Conservation (phyloP, 1,140 invertebrate species). For the Portunus trituberculatus region DNA sequence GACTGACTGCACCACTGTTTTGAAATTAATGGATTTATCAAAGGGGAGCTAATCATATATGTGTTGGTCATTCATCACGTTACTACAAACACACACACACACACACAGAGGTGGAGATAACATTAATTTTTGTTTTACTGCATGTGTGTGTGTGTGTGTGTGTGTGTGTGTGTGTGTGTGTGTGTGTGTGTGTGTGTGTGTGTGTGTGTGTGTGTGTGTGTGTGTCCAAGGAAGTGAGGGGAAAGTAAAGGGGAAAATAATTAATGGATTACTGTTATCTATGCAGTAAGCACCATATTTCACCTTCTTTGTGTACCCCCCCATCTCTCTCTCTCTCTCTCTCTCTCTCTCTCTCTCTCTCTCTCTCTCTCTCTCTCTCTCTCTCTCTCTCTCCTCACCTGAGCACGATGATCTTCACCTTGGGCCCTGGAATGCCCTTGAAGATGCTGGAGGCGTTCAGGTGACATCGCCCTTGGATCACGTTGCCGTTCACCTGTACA, state of each 20-base stretch:
- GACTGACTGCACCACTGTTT: too few relatives aligned
- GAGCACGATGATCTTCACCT: constrained; percentile 92
- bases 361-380: constrained; percentile 20
- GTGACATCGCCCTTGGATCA: constrained; percentile 96
- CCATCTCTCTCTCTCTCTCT: constrained; percentile 20
- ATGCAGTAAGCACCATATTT: too few relatives aligned
- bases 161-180: constrained; percentile 36
- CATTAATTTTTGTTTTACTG: neutral
- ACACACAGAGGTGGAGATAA: too few relatives aligned
- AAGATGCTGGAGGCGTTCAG: constrained; percentile 97
- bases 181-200: constrained; percentile 34
- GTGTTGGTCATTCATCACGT: too few relatives aligned
- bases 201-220: neutral
- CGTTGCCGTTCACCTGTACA: constrained; percentile 93
- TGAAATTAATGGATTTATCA: too few relatives aligned
- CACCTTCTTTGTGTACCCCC: neutral
- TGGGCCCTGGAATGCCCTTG: constrained; percentile 91
- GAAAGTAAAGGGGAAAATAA: too few relatives aligned
- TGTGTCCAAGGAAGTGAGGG: neutral
- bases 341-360: constrained; percentile 27
- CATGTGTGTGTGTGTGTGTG: neutral
- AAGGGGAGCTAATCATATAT: too few relatives aligned
- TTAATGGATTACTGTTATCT: too few relatives aligned
- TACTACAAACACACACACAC: too few relatives aligned
- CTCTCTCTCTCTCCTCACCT: constrained; percentile 82